Evolutionary conservation across 2,113 vertebrate genomes (phyloP).

Genomic region (Channa maculata): DNA sequence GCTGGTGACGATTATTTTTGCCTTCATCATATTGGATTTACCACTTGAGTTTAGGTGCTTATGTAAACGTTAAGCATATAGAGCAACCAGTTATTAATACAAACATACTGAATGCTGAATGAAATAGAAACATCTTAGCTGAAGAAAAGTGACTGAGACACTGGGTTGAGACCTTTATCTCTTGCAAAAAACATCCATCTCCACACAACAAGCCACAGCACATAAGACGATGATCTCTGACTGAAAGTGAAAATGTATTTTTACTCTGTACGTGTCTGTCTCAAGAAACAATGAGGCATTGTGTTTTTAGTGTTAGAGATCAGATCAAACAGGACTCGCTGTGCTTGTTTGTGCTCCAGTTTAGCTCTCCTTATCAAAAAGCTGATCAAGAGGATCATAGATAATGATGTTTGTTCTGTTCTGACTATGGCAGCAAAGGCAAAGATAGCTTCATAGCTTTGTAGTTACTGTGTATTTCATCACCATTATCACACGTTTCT

Average conservation of each 20-base stretch:
- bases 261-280: background rate
- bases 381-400: slow-evolving; percentile 40
- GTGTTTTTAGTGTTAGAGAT: background rate
- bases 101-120: no score
- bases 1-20: no score
- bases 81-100: no score
- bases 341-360: slow-evolving; percentile 24
- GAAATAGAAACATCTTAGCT: no score
- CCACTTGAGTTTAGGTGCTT: no score
- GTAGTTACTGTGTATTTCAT: slow-evolving; percentile 45
- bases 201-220: slow-evolving; percentile 2
- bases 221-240: background rate
- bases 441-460: slow-evolving; percentile 8
- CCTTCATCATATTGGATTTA: no score
- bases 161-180: background rate
- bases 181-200: background rate
- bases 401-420: slow-evolving; percentile 24
- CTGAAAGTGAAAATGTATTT: slow-evolving; percentile 19
- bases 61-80: no score
- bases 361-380: slow-evolving; percentile 28
- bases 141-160: background rate
- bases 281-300: background rate
- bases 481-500: slow-evolving; percentile 18
- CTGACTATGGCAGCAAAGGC: slow-evolving; percentile 7
- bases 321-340: background rate